Evolutionary conservation across 1,140 invertebrate species (phyloP).

Genomic region (Oreohelix idahoensis): DNA sequence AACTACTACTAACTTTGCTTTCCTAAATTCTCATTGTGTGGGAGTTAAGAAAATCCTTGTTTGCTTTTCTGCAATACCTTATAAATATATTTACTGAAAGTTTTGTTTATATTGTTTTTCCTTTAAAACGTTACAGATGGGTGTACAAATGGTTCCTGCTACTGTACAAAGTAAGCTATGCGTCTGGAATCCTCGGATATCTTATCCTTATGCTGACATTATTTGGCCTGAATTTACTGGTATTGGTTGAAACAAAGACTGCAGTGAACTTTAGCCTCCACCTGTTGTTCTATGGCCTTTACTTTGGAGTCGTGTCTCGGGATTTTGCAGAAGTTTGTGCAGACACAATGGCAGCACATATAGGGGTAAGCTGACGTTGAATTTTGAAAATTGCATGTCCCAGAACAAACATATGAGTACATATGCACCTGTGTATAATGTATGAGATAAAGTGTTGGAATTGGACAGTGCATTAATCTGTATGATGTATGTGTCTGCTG

Average conservation of each 20-base stretch:
- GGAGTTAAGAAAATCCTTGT: too few species aligned
- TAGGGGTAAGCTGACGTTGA: conserved; percentile 82
- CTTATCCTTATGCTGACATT: conserved; percentile 92
- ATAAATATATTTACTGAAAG: not conserved
- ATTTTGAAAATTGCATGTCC: not conserved
- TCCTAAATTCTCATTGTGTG: too few species aligned
- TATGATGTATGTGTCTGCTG: too few species aligned
- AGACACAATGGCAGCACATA: conserved; percentile 95
- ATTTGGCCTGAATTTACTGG: conserved; percentile 92
- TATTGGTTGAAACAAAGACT: conserved; percentile 79
- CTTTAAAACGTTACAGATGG: conserved; percentile 73
- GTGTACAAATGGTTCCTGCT: conserved; percentile 99
- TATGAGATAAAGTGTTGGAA: too few species aligned
- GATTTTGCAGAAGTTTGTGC: conserved; percentile 98
- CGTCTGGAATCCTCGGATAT: conserved; percentile 94
- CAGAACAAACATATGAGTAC: not conserved
- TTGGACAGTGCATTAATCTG: too few species aligned
- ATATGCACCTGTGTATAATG: not conserved
- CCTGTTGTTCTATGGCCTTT: conserved; percentile 96
- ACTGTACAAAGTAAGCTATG: conserved; percentile 95
- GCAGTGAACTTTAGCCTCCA: conserved; percentile 93
- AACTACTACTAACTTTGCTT: too few species aligned
- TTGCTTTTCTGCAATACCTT: too few species aligned
- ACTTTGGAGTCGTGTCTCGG: conserved; percentile 96
- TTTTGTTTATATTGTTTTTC: not conserved